phyloP scores from a whole-genome alignment of 2,888 invertebrate species.

The Sminthurides aquaticus region DNA sequence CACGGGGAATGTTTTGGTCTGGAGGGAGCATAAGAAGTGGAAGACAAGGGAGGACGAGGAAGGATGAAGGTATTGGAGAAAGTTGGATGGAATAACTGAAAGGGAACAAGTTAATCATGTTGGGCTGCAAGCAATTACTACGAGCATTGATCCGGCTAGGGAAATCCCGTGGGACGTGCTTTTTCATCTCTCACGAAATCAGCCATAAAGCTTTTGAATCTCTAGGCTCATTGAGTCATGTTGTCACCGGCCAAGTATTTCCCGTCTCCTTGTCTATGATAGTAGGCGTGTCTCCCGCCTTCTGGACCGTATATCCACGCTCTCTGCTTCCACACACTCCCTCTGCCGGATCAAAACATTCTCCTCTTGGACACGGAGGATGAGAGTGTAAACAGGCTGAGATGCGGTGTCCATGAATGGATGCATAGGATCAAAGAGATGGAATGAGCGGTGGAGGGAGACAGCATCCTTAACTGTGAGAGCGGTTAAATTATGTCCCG shows the following conservation, averaged over 20 bases:
- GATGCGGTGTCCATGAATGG: not conserved
- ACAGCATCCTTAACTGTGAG: no score
- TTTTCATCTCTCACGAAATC: slow-evolving; percentile 27
- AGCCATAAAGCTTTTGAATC: slow-evolving; percentile 20
- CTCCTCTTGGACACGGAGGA: no score
- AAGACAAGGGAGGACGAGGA: no score
- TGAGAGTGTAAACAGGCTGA: not conserved
- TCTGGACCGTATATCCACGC: no score
- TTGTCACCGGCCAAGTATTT: not conserved
- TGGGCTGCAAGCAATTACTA: slow-evolving; percentile 40
- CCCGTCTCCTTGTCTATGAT: no score
- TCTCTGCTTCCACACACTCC: no score
- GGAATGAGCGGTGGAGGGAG: not conserved
- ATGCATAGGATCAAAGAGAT: not conserved
- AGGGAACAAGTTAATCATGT: slow-evolving; percentile 38
- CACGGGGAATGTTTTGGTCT: no score
- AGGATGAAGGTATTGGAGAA: no score
- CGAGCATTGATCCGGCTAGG: slow-evolving; percentile 30
- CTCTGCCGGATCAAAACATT: no score
- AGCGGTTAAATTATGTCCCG: no score
- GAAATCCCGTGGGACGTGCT: slow-evolving; percentile 20
- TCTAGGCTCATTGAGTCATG: slow-evolving; percentile 9
- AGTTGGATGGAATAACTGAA: not conserved
- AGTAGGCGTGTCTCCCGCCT: no score
- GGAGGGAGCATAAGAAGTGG: no score